Evolutionary conservation across 2,113 vertebrate species (phyloP), one percentile per base, ranked within the genome.

Genomic region (Spermophilus dauricus): DNA sequence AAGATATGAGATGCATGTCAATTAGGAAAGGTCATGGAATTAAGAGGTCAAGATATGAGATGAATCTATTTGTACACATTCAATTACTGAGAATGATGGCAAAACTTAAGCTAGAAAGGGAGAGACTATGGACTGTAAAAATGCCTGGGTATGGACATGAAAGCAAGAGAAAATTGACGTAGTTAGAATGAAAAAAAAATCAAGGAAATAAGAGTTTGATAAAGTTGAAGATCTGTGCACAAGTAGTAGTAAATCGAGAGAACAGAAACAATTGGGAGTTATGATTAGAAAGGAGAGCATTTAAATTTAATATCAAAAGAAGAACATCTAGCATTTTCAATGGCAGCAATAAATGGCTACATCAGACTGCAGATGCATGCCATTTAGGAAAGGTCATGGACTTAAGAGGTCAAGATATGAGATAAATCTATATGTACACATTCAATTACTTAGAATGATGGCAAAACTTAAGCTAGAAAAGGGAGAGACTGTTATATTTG

Each of bases 71-170:
- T 7, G 9, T 32, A 24, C 14, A 65, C 6, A 80, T 30, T 17
- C 45, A 42, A 28, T 32, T n/a, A 56, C 11, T 67, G 73, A 67
- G 13, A 14, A 39, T 85, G 8, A 34, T 76, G 30, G 26, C 22
- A 80, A 39, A 14, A 65, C 4, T 37, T 34, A 18, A 37, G 3
- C 12, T 34, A 56, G 22, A 39, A 63, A 82, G 28, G 22, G 10
- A 34, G 10, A 34, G 32, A 45, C 14, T 3, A 26, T 7, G 2
- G 17, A 34, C 14, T 18, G 9, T 0, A 26, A 20, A 3, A 1
- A 56, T 42, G 17, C 17, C 39, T 20, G 1, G 16, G 1, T 4
- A 48, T 75, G 2, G 4, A n/a, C 32, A 12, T 5, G 3, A 56
- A 72, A 70, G 17, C 16, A 53, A 72, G 42, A 83, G 7, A 63